Evolutionary conservation across 2,888 invertebrate genomes (phyloP).

Genomic region (Agriopis marginaria): DNA sequence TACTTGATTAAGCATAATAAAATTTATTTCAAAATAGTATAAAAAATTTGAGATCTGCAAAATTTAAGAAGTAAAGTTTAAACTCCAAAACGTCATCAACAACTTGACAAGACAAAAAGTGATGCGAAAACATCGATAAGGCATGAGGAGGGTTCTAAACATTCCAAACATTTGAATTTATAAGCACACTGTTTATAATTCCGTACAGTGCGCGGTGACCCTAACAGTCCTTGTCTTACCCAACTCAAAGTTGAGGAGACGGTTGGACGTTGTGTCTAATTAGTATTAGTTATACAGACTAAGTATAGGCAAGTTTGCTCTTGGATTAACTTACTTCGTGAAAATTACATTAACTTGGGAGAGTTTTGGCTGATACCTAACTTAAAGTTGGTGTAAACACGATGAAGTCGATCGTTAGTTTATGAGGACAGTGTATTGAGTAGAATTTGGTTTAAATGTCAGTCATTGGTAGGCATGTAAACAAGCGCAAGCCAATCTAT

Average conservation of each 20-base stretch:
- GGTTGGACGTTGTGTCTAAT: slow-evolving; percentile 65
- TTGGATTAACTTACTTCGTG: slow-evolving; percentile 23
- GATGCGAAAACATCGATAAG: slow-evolving; percentile 41
- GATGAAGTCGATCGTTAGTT: not conserved
- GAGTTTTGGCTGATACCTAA: slow-evolving; percentile 13
- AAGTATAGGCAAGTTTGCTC: slow-evolving; percentile 47
- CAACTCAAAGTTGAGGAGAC: slow-evolving; percentile 64
- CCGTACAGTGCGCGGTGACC: slow-evolving; percentile 56
- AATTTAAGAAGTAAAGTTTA: not conserved
- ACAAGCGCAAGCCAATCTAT: too few species aligned
- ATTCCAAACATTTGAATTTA: slow-evolving; percentile 48
- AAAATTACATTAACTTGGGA: slow-evolving; percentile 14
- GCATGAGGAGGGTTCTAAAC: slow-evolving; percentile 45
- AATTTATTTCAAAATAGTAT: too few species aligned
- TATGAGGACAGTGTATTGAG: not conserved
- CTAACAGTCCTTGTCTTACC: slow-evolving; percentile 63
- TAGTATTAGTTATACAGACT: slow-evolving; percentile 58
- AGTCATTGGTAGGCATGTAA: too few species aligned
- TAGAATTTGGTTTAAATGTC: not conserved
- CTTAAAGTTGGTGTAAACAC: slow-evolving; percentile 10
- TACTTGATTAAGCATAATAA: too few species aligned
- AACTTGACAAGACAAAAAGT: slow-evolving; percentile 20
- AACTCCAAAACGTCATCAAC: slow-evolving; percentile 1
- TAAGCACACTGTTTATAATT: slow-evolving; percentile 48
- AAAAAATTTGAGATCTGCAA: not conserved